These are phyloP conservation scores for Megalopta genalis DNA, from an alignment of 1,140 invertebrate genomes.

Conservation along the genomic window DNA sequence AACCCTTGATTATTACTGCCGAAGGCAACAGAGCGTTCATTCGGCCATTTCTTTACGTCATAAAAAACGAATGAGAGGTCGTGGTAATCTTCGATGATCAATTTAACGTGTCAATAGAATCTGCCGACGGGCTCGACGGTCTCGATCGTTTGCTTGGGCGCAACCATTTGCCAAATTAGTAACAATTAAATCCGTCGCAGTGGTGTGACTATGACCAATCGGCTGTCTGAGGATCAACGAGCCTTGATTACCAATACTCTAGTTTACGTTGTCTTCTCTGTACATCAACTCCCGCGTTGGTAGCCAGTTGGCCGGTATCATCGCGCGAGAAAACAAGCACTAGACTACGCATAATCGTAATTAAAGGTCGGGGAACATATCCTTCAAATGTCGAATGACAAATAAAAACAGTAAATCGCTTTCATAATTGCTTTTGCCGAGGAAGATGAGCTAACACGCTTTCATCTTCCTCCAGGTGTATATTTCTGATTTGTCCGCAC, in stretches of 20 bases:
- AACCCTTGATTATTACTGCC: no score
- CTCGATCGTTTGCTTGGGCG: neutral
- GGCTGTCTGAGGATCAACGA: neutral
- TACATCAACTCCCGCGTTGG: neutral
- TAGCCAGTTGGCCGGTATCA: neutral
- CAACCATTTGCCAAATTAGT: slow-evolving; percentile 16
- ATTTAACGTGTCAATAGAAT: neutral
- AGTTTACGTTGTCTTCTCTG: neutral
- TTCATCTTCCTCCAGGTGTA: no score
- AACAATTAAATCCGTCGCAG: slow-evolving; percentile 22
- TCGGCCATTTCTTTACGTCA: neutral
- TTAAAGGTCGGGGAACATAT: neutral
- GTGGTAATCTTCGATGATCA: neutral
- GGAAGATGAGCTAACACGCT: no score
- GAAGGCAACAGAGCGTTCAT: neutral
- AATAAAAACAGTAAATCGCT: no score
- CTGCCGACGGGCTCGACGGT: neutral
- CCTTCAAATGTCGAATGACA: neutral
- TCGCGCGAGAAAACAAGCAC: neutral
- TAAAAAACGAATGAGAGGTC: neutral
- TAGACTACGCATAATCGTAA: neutral
- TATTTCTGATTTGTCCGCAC: no score
- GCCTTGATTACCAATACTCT: neutral
- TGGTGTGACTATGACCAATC: slow-evolving; percentile 1
- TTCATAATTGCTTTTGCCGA: no score